phyloP scores from a whole-genome alignment of 1,140 invertebrate genomes.

The Leptopilina clavipes region DNA sequence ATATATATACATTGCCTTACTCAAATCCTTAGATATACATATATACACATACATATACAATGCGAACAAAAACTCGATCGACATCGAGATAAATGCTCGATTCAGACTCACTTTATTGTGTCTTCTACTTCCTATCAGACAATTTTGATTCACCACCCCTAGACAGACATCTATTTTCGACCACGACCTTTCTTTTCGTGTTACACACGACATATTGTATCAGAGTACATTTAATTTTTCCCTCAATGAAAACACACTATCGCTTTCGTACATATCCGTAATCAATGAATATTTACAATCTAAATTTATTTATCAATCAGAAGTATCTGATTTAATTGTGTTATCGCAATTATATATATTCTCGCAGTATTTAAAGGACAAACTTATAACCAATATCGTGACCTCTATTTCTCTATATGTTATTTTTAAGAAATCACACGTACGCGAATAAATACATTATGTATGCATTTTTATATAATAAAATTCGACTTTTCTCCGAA shows the following conservation, averaged over 20 bases:
- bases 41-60: neutral
- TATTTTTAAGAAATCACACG: too few species aligned
- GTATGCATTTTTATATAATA: too few species aligned
- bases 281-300: neutral
- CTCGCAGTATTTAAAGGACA: too few species aligned
- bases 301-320: conserved; percentile 11
- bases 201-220: neutral
- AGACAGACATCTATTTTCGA: conserved; percentile 21
- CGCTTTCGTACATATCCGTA: neutral
- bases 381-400: too few species aligned
- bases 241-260: neutral
- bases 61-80: conserved; percentile 14
- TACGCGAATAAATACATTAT: too few species aligned
- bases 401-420: too few species aligned
- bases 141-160: conserved; percentile 16
- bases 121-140: conserved; percentile 16
- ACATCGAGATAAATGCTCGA: conserved; percentile 27
- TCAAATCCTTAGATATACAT: too few species aligned
- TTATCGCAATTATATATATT: too few species aligned
- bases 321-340: too few species aligned
- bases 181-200: conserved; percentile 11
- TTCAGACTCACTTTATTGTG: conserved; percentile 16
- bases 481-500: too few species aligned
- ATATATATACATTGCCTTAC: neutral
- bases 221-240: neutral